Evolutionary conservation across 2,113 vertebrate genomes (phyloP).

Genomic region (Pelecanus crispus): DNA sequence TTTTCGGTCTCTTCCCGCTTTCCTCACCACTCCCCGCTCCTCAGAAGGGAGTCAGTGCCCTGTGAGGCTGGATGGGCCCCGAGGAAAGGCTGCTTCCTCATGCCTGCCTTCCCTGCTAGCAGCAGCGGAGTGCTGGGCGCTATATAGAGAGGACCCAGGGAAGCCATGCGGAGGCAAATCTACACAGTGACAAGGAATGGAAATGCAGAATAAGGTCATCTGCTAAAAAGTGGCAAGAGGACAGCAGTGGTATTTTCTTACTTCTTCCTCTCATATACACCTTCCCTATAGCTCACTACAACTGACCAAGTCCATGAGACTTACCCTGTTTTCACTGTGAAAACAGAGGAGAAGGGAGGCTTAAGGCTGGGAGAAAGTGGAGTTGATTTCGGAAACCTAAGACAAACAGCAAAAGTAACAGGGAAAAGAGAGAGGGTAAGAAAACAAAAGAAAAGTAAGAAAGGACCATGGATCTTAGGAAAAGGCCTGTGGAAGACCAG

Average conservation of each 20-base stretch:
- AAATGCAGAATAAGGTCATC: background rate
- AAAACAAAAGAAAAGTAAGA: background rate
- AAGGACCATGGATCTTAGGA: background rate
- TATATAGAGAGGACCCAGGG: background rate
- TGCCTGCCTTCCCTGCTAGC: background rate
- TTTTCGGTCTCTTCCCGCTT: fast-evolving
- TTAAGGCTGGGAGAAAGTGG: background rate
- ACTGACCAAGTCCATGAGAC: background rate
- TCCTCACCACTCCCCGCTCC: background rate
- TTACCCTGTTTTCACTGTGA: background rate
- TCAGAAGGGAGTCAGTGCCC: background rate
- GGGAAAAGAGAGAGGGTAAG: background rate
- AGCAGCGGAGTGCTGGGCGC: background rate
- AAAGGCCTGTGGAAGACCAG: background rate
- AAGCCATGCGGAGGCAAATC: background rate
- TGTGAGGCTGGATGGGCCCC: background rate
- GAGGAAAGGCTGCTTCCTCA: background rate
- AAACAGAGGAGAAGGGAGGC: background rate
- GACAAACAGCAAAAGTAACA: background rate
- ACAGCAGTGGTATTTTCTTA: background rate
- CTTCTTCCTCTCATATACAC: background rate
- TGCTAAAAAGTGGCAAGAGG: background rate
- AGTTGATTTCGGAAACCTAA: background rate
- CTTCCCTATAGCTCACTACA: background rate
- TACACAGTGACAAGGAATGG: background rate